Base-by-base conservation (phyloP, 64 coral and sea anemone species). In the Astreopora myriophthalma region DNA sequence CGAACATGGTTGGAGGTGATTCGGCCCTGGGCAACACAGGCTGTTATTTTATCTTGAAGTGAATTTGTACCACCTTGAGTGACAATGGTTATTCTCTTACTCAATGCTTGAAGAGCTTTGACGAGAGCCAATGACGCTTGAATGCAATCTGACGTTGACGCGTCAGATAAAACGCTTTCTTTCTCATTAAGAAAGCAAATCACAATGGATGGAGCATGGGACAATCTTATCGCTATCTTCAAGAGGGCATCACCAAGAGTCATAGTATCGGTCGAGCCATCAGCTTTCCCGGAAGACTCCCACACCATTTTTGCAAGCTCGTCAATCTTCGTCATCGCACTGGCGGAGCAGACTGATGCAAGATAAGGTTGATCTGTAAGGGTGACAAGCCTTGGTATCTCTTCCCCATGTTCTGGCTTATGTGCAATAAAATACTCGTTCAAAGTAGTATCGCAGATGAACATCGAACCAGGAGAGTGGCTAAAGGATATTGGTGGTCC, bases 311-410 rank as follows among this genome's bases (percentile, higher is more conserved):
- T 63, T 35, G 9, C 34, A 11, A 83, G 31, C 20, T 83, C 22
- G 25, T 83, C 79, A 3, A 83, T 30, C 66, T 92, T 60, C 24
- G 75, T 5, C 1, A 76, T 20, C 19, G 80, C 82, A 76, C 33
- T 85, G 13, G 30, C 74, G 64, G 79, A 82, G 61, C 82, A 73
- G 35, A 92, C 61, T 33, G 80, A 92, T 28, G 90, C 90, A 48
- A 80, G 72, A 34, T 58, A 92, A 7, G 90, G 90, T 16, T 86
- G 55, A 42, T 92, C 80, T 76, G 81, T 31, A 1, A 92, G 48
- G 42, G 79, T 74, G 30, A 92, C 61, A 25, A 92, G 77, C 23
- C 34, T 92, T 31, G 89, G 89, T 36, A 85, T 66, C n/a, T 92
- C 89, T 40, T 92, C 49, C 0, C 89, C 89, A 64, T 84, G 80